Conservation (phyloP, 2,113 vertebrate genomes). For the Scomber japonicus region DNA sequence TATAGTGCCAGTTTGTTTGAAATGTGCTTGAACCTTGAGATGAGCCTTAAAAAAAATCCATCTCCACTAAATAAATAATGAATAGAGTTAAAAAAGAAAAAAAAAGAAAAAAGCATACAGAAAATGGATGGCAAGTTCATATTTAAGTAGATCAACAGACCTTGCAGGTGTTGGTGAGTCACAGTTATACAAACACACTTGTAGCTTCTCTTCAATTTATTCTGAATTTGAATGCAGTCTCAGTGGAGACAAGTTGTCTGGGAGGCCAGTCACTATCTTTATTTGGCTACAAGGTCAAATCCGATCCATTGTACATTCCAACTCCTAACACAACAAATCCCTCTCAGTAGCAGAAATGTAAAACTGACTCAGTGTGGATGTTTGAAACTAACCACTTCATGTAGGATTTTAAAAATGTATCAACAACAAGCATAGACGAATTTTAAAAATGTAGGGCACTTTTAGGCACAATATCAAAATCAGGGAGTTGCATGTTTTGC, state of each 20-base stretch:
- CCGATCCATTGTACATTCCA: background rate
- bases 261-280: background rate
- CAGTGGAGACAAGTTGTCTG: background rate
- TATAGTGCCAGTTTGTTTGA: conserved; percentile 31
- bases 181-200: background rate
- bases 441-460: background rate
- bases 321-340: background rate
- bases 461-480: background rate
- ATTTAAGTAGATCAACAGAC: background rate
- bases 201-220: background rate
- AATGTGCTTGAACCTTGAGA: conserved; percentile 19
- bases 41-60: conserved; percentile 4
- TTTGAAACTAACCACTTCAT: no score
- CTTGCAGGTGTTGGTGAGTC: background rate
- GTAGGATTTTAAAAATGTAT: no score
- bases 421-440: background rate
- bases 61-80: background rate
- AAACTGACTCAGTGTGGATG: background rate
- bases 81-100: background rate
- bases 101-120: background rate
- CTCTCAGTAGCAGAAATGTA: background rate
- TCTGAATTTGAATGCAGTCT: conserved; percentile 1
- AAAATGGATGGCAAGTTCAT: background rate
- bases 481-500: no score
- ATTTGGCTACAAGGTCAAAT: background rate